phyloP scores from a whole-genome alignment of 2,888 invertebrate species.

The Meteorus cinctellus region DNA sequence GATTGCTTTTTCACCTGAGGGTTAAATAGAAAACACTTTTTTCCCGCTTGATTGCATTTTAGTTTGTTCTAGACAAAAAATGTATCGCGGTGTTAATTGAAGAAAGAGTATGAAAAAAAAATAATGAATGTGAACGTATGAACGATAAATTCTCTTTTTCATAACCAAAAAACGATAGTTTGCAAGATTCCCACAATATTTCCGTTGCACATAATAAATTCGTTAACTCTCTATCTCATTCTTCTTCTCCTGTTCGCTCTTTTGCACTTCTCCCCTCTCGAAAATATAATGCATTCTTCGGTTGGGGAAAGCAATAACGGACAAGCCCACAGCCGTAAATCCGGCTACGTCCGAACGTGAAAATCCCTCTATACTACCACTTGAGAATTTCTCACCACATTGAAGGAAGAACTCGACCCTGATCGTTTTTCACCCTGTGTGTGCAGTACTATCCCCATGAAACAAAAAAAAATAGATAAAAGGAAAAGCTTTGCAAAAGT shows the following conservation, averaged over 20 bases:
- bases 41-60: no score
- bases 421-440: constrained; percentile 21
- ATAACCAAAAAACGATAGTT: not conserved
- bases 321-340: constrained; percentile 27
- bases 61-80: no score
- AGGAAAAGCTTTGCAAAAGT: not conserved
- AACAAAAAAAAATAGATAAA: constrained; percentile 7
- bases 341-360: constrained; percentile 7
- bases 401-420: constrained; percentile 11
- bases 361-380: constrained; percentile 19
- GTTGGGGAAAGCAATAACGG: constrained; percentile 2
- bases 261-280: not conserved
- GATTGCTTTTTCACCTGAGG: no score
- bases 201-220: not conserved
- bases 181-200: constrained; percentile 12
- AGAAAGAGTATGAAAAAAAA: not conserved
- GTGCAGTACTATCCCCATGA: not conserved
- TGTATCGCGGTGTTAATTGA: no score
- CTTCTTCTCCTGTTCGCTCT: not conserved
- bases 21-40: no score
- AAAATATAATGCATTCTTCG: constrained; percentile 17
- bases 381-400: not conserved
- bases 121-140: not conserved
- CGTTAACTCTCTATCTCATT: not conserved
- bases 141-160: not conserved